phyloP scores from a whole-genome alignment of 2,797 vertebrate species.

The Balearica regulorum region DNA sequence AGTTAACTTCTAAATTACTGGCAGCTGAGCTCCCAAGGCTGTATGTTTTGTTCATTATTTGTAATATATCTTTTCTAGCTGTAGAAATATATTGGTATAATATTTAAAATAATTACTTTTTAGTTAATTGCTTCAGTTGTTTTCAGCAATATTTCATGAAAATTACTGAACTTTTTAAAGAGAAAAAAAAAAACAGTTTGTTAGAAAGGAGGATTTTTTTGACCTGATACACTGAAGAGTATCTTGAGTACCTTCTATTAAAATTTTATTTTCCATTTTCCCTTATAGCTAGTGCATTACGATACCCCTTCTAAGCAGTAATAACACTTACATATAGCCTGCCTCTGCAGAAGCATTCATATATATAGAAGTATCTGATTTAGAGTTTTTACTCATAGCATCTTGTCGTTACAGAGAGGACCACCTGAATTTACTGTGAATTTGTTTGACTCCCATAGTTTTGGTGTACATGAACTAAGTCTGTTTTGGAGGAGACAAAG shows the following conservation, averaged over 20 bases:
- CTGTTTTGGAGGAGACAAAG: not conserved
- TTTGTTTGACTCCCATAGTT: not conserved
- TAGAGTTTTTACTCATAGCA: not conserved
- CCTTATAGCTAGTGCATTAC: not conserved
- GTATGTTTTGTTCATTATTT: not conserved
- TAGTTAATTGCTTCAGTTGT: not conserved
- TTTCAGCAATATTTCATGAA: not conserved
- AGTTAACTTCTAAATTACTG: not conserved
- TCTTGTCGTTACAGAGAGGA: not conserved
- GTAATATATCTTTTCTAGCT: not conserved
- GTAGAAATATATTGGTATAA: not conserved
- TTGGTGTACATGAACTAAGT: not conserved
- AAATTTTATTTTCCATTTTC: not conserved
- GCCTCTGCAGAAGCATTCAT: not conserved
- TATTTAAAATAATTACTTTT: not conserved
- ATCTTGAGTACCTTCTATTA: not conserved
- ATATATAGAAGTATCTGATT: not conserved
- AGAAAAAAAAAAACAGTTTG: not conserved
- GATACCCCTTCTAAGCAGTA: not conserved
- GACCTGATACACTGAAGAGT: fast-evolving
- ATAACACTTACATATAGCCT: not conserved
- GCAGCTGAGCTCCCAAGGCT: not conserved
- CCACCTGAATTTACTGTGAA: not conserved
- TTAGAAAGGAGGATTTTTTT: not conserved
- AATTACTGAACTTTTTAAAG: not conserved